phyloP scores from a whole-genome alignment of 2,797 vertebrate species.

The Hylomyscus alleni region DNA sequence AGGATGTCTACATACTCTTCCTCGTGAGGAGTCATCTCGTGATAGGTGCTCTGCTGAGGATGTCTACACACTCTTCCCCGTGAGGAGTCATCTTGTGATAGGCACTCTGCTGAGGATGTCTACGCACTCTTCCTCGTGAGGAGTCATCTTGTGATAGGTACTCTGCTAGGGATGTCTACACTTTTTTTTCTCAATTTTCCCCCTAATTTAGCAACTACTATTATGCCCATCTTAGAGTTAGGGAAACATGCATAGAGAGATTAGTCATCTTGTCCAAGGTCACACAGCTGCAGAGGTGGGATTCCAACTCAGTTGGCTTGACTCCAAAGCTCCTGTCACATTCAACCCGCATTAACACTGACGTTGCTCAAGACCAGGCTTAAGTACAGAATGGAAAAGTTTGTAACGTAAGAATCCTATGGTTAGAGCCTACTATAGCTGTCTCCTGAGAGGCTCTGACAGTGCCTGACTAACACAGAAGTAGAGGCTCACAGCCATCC shows the following conservation, averaged over 20 bases:
- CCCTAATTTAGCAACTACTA: not conserved
- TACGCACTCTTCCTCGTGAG: not conserved
- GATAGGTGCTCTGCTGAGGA: not conserved
- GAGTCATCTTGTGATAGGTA: not conserved
- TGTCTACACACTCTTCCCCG: not conserved
- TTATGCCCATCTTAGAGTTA: not conserved
- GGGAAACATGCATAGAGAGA: not conserved
- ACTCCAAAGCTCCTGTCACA: not conserved
- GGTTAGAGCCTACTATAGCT: too few relatives aligned
- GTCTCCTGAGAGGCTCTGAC: too few relatives aligned
- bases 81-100: not conserved
- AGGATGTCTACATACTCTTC: not conserved
- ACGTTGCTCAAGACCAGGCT: not conserved
- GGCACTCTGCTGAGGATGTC: not conserved
- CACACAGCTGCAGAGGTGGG: not conserved
- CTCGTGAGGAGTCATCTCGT: not conserved
- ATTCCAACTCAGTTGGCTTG: not conserved
- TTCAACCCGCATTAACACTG: too few relatives aligned
- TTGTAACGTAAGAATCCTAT: not conserved
- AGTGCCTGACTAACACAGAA: too few relatives aligned
- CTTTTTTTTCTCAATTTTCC: not conserved
- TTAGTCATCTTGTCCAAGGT: not conserved
- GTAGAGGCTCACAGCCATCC: too few relatives aligned
- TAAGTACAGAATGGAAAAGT: not conserved
- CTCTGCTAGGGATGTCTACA: not conserved